Evolutionary conservation across 2,113 vertebrate genomes (phyloP).

Genomic region (Eidolon helvum): DNA sequence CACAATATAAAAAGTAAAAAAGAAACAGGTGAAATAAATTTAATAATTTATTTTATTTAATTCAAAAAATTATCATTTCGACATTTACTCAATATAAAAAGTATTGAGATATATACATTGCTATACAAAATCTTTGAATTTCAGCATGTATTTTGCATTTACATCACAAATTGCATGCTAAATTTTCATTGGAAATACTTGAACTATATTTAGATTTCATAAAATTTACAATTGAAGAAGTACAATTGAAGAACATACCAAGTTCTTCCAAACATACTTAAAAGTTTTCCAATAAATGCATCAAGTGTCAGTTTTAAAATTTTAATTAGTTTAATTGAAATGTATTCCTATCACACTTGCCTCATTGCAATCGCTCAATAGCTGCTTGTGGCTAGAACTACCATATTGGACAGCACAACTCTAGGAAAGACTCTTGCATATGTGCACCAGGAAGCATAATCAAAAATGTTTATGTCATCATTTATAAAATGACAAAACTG

Average conservation of each 20-base stretch:
- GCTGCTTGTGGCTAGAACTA: neutral
- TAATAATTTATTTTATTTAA: neutral
- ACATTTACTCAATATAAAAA: neutral
- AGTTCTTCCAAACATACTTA: neutral
- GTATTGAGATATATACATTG: neutral
- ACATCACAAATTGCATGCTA: neutral
- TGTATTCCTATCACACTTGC: neutral
- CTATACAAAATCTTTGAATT: neutral
- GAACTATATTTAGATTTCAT: neutral
- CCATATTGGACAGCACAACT: neutral
- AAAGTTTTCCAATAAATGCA: neutral
- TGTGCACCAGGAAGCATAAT: neutral
- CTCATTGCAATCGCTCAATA: neutral
- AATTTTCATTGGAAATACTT: neutral
- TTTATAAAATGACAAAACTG: neutral
- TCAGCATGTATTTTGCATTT: neutral
- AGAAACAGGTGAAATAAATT: neutral
- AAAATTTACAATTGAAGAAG: neutral
- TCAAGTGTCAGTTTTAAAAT: neutral
- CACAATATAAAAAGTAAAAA: neutral
- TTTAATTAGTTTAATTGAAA: neutral
- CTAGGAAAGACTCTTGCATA: neutral
- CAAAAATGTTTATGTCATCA: neutral
- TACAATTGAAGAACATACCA: neutral
- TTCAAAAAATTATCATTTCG: neutral